Evolutionary conservation across 1,140 invertebrate species (phyloP), one percentile per base, ranked within the genome.

Genomic region (Drosophila littoralis): DNA sequence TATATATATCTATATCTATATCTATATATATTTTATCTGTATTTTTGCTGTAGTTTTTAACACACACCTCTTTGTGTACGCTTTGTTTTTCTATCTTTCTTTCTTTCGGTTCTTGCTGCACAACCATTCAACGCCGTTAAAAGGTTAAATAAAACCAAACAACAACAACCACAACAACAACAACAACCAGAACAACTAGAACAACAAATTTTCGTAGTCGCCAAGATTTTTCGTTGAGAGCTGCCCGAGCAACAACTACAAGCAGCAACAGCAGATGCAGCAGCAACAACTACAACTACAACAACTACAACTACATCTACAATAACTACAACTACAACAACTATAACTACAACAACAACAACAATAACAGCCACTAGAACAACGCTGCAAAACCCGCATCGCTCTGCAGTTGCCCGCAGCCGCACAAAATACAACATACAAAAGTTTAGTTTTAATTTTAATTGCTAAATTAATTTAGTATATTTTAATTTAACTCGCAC

Each of bases 171-270:
- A 83, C 58, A 55, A 83, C 52, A 51, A 77, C 43, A 28, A 79
- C 15, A 67, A 81, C 72, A 70, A 76, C 50, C 59, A 65, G 50
- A 76, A 64, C 46, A 72, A 50, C 48, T 28, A 48, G 8, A 75
- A 81, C 75, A 58, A 70, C 28, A 77, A 84, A 84, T 80, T 84
- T 84, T 81, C 77, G 81, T 84, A 84, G 77, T 85, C 81, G 75
- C 82, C 75, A 83, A 81, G 38, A 82, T 75, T 82, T 88, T 82
- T 72, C 79, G 79, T 82, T 88, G 75, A 82, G 75, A 88, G 82
- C 82, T 86, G 82, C 79, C 82, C 71, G 36, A 66, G 74, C 15
- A 73, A 66, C 17, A 66, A 66, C 54, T 17, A 74, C 22, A 15
- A 67, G 10, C 43, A 69, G 59, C 54, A 73, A 77, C 60, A 35